phyloP scores from a whole-genome alignment of 2,113 vertebrate species.

The Brachypodius melanocephalos region DNA sequence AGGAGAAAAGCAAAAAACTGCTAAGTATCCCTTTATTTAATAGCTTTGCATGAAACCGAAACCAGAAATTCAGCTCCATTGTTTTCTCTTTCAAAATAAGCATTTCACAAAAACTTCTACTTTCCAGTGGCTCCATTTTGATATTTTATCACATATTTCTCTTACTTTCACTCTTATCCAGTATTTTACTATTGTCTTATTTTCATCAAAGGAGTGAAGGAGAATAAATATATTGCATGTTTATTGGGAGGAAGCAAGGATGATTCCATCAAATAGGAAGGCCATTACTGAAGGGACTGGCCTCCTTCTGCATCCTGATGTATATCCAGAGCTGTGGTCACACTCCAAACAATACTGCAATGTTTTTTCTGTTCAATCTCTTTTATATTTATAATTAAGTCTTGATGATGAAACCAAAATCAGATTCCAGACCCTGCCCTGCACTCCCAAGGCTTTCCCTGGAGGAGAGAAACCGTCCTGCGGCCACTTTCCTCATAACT shows the following conservation, averaged over 20 bases:
- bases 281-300: neutral
- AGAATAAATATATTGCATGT: neutral
- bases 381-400: neutral
- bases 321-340: neutral
- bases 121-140: neutral
- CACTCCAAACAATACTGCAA: neutral
- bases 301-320: neutral
- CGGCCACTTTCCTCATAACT: neutral
- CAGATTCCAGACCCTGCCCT: neutral
- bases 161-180: neutral
- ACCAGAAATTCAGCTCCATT: neutral
- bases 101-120: neutral
- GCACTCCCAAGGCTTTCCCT: neutral
- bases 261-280: neutral
- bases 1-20: neutral
- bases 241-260: neutral
- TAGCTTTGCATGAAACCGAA: neutral
- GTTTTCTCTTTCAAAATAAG: neutral
- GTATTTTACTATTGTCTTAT: neutral
- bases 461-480: neutral
- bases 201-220: neutral
- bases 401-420: neutral
- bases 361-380: neutral
- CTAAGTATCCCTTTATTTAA: neutral
- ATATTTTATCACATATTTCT: neutral